Conservation (phyloP, 2,797 vertebrate genomes). For the Paedocypris micromegethes region DNA sequence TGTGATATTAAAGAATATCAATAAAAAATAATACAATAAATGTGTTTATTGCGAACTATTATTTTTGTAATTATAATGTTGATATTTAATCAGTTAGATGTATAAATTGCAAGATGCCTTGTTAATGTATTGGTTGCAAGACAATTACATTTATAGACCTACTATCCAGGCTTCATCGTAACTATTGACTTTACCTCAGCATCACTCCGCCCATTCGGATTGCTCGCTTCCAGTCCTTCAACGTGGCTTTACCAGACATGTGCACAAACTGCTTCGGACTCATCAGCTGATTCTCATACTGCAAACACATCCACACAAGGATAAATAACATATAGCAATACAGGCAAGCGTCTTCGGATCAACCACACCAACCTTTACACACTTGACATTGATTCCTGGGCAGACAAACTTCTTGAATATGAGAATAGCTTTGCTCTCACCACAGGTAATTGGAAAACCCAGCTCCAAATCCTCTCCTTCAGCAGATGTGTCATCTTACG, state of each 20-base stretch:
- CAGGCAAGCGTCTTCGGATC: not conserved
- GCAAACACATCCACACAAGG: constrained; percentile 7
- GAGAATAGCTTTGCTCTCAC: constrained; percentile 91
- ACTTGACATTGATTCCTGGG: constrained; percentile 97
- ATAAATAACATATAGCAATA: not conserved
- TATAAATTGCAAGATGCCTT: too few relatives aligned
- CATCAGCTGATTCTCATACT: constrained; percentile 97
- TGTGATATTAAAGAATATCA: too few relatives aligned
- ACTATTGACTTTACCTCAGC: constrained; percentile 75
- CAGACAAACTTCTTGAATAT: constrained; percentile 98
- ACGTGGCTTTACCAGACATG: constrained; percentile 93
- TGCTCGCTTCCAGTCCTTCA: constrained; percentile 98
- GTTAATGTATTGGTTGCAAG: too few relatives aligned
- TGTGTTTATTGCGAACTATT: too few relatives aligned
- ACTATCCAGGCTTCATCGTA: too few relatives aligned
- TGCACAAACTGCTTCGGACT: constrained; percentile 99
- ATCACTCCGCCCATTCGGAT: constrained; percentile 95
- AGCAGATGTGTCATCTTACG: constrained; percentile 52
- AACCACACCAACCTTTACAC: constrained; percentile 83
- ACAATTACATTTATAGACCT: too few relatives aligned
- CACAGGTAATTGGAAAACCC: constrained; percentile 92
- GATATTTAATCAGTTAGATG: too few relatives aligned
- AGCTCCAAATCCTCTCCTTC: constrained; percentile 78
- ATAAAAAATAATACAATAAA: too few relatives aligned
- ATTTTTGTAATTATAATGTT: too few relatives aligned